Percentiles rank a stretch among this genome's conserved stretches.
Conservation (phyloP, 1,140 invertebrate genomes). For the Trichonephila inaurata region DNA sequence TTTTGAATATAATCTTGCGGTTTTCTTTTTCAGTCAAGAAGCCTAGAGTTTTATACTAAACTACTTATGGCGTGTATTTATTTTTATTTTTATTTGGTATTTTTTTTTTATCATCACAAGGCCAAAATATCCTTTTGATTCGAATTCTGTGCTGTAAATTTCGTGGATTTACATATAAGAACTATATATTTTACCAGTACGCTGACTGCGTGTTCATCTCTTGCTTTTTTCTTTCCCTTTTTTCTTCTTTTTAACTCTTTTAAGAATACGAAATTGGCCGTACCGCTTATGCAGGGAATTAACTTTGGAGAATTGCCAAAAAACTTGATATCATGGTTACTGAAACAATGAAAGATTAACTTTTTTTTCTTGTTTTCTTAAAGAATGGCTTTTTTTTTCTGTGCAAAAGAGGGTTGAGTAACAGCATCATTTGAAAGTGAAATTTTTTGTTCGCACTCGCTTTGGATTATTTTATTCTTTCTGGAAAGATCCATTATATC, state of each 20-base stretch:
- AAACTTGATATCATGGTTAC: not conserved
- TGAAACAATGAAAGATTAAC: constrained; percentile 57
- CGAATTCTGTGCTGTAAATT: constrained; percentile 19
- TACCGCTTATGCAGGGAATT: constrained; percentile 14
- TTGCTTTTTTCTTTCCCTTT: not conserved
- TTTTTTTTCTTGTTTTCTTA: not conserved
- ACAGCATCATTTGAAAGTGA: constrained; percentile 64
- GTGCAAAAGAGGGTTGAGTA: constrained; percentile 49
- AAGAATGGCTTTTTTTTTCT: constrained; percentile 18
- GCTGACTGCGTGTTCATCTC: not conserved
- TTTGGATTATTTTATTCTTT: constrained; percentile 46
- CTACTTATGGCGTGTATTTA: not conserved
- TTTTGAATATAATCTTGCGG: not conserved
- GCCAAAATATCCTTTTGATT: not conserved
- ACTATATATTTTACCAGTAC: constrained; percentile 27
- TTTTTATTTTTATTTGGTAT: too few species aligned
- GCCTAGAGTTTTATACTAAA: constrained; percentile 15
- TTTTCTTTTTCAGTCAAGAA: not conserved
- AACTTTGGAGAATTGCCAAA: constrained; percentile 46
- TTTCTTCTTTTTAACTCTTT: not conserved
- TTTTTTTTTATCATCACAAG: constrained; percentile 28
- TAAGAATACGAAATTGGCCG: constrained; percentile 5
- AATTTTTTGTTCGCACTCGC: constrained; percentile 46
- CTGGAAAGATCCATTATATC: not conserved
- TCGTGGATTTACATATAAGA: constrained; percentile 50